Evolutionary conservation across 2,113 vertebrate species (phyloP), one percentile per base, ranked within the genome.

Genomic region (Lophotis ruficrista): DNA sequence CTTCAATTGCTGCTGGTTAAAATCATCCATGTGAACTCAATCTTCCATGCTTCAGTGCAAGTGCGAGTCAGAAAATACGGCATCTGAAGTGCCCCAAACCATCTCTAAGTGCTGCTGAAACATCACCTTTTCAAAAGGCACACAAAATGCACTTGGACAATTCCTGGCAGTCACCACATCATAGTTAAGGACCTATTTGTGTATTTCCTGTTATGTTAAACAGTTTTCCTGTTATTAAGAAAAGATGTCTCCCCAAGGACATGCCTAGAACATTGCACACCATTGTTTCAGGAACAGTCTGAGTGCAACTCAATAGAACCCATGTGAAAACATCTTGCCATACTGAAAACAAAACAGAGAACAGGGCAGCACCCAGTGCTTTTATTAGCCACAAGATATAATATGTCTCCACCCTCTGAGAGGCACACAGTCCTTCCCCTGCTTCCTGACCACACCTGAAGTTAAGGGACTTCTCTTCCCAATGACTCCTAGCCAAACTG

Each of bases 221-320:
- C 14, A 50, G 69, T 21, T 84, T 96, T 92, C 95, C 94, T 89
- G 38, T 35, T 88, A 83, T 73, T 89, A 86, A 87, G 68, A 38
- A 61, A 57, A 78, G 51, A 41, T 38, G 58, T 8, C 53, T 83
- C 92, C 54, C 48, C 24, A n/a, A 90, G 69, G 95, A 81, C 0
- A 0, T 35, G 51, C 68, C 70, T 53, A 83, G 72, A 78, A 96
- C 86, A 90, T 17, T 76, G 76, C 43, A 78, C 31, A 81, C 82
- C 80, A 94, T 47, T 93, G 90, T 92, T 86, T 90, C 45, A 70
- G 56, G 43, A 88, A 64, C 3, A 4, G 57, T 31, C n/a, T 24
- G 9, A 61, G n/a, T 1, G 1, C 25, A 87, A 51, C 11, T 30
- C 45, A 62, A 43, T 0, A 0, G 38, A 72, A 25, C 8, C 57